Conservation (phyloP, 2,797 vertebrate species). For the Argya squamiceps region DNA sequence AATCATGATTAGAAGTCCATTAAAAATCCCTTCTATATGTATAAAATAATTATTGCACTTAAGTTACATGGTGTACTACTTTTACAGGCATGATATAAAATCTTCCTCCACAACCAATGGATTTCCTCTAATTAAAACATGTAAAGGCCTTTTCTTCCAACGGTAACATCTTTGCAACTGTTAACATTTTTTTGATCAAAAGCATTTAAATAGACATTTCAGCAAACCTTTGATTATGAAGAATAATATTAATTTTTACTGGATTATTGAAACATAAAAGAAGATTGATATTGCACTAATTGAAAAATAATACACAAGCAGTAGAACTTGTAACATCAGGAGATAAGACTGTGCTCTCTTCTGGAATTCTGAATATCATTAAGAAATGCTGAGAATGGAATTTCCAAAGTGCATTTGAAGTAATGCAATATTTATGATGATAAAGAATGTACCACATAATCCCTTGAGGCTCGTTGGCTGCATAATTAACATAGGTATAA, state of each 20-base stretch:
- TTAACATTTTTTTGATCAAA: not conserved
- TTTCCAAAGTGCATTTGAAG: constrained; percentile 52
- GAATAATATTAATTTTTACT: not conserved
- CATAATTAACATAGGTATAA: constrained; percentile 49
- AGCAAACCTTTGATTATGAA: not conserved
- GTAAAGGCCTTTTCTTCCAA: not conserved
- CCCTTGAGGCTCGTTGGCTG: constrained; percentile 13
- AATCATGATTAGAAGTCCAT: not conserved
- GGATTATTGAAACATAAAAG: not conserved
- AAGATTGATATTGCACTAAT: not conserved
- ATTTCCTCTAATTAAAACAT: not conserved
- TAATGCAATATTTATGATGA: constrained; percentile 60
- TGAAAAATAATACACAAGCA: not conserved
- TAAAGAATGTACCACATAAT: constrained; percentile 24
- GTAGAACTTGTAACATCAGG: not conserved
- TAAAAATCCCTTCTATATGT: not conserved
- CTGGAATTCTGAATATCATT: constrained; percentile 26
- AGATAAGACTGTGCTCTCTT: not conserved
- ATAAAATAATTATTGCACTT: not conserved
- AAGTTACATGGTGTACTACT: not conserved
- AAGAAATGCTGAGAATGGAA: constrained; percentile 48
- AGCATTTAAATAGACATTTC: not conserved
- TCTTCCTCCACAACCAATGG: not conserved
- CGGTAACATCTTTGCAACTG: not conserved
- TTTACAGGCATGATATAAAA: not conserved